Conservation (phyloP, 1,140 invertebrate species). For the Temnothorax longispinosus region DNA sequence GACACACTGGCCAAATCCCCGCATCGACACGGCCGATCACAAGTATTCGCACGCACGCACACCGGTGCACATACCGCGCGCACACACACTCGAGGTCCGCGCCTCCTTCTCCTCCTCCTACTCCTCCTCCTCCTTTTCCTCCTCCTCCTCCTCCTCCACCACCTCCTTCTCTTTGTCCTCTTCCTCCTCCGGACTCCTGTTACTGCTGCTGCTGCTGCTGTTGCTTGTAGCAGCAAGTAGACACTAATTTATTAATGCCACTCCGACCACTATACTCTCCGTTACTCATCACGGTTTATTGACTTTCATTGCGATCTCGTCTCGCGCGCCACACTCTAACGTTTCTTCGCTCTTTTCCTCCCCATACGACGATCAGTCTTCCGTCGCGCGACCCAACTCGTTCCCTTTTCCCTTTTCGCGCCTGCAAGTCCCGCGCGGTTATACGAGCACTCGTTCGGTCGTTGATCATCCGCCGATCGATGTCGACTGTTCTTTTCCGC, state of each 20-base stretch:
- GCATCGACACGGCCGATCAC: conserved; percentile 60
- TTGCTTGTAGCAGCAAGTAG: conserved; percentile 78
- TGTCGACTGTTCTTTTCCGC: neutral
- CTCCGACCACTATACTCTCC: conserved; percentile 78
- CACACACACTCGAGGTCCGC: conserved; percentile 22
- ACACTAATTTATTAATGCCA: conserved; percentile 84
- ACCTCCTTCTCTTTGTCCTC: conserved; percentile 42
- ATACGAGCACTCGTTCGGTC: neutral
- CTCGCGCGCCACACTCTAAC: conserved; percentile 57
- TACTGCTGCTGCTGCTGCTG: conserved; percentile 52
- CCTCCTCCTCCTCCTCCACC: conserved; percentile 33
- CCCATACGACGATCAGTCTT: conserved; percentile 41
- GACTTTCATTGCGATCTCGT: conserved; percentile 81
- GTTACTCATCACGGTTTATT: conserved; percentile 83
- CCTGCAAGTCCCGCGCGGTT: neutral
- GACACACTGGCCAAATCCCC: conserved; percentile 66
- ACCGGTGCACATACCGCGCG: conserved; percentile 32
- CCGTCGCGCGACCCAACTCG: conserved; percentile 20
- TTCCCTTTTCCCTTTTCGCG: conserved; percentile 14
- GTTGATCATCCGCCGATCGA: conserved; percentile 39
- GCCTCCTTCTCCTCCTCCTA: conserved; percentile 26
- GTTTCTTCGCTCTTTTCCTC: conserved; percentile 65
- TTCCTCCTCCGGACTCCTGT: conserved; percentile 42
- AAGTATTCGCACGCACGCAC: conserved; percentile 48
- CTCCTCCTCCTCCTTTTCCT: conserved; percentile 12